A percentile compares a stretch with the other conserved stretches of the same genome.
Conservation (phyloP, 2,888 invertebrate genomes). For the Ochropleura plecta region DNA sequence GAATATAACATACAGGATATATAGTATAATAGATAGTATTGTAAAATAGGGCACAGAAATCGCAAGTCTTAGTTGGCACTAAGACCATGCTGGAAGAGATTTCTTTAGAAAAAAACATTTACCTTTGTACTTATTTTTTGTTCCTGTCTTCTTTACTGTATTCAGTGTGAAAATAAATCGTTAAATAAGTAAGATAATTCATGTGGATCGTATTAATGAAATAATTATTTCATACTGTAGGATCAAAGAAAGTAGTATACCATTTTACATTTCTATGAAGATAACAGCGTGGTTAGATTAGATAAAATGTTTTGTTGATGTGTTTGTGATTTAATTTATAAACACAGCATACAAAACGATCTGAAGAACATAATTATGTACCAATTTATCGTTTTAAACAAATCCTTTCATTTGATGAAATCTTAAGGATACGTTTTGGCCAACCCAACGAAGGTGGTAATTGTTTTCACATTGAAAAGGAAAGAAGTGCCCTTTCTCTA, state of each 20-base stretch:
- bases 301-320: not conserved
- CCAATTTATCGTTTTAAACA: not conserved
- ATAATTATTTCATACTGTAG: no score
- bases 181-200: not conserved
- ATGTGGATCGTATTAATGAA: not conserved
- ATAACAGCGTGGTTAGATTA: not conserved
- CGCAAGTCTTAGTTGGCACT: not conserved
- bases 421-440: not conserved
- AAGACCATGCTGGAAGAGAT: not conserved
- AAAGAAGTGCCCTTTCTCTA: slow-evolving; percentile 26
- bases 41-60: not conserved
- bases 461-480: slow-evolving; percentile 33
- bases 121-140: no score
- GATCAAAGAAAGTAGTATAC: slow-evolving; percentile 11
- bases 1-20: not conserved
- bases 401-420: not conserved
- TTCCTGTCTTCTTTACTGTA: no score
- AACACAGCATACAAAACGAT: not conserved
- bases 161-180: not conserved
- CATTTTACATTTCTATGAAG: not conserved
- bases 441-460: slow-evolving; percentile 9
- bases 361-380: not conserved
- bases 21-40: not conserved
- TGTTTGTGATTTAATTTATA: not conserved
- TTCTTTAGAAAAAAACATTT: no score